Percentiles rank a stretch among this genome's conserved stretches.
Evolutionary conservation across 53 echinoderm and acorn worm genomes (phyloP).

Genomic region (Luidia sarsii): DNA sequence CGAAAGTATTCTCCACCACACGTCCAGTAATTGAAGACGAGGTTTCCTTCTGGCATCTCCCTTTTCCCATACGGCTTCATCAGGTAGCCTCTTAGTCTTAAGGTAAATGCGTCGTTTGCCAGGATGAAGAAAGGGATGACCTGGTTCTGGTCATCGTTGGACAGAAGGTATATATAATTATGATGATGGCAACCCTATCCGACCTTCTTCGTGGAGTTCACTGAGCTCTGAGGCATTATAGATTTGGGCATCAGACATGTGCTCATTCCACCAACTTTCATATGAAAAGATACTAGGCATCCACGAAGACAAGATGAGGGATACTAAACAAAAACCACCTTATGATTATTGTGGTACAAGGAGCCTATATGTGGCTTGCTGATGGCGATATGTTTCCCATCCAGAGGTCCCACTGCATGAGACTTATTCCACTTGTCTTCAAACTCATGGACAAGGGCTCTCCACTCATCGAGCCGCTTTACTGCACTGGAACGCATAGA

Average conservation of each 20-base stretch:
- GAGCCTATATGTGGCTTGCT: slow-evolving; percentile 33
- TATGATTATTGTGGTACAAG: slow-evolving; percentile 51
- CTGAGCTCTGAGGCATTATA: slow-evolving; percentile 50
- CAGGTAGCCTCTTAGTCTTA: neutral
- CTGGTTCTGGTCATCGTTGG: neutral
- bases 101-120: slow-evolving; percentile 1
- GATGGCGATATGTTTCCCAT: slow-evolving; percentile 58
- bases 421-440: slow-evolving; percentile 46
- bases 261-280: slow-evolving; percentile 48
- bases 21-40: too few relatives aligned
- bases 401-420: slow-evolving; percentile 48
- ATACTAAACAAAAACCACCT: too few relatives aligned
- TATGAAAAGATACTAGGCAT: slow-evolving; percentile 56
- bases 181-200: slow-evolving; percentile 55
- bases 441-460: slow-evolving; percentile 36
- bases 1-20: too few relatives aligned
- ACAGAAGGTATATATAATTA: too few relatives aligned
- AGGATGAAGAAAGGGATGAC: slow-evolving; percentile 9
- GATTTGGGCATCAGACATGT: slow-evolving; percentile 38
- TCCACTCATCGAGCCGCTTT: slow-evolving; percentile 30
- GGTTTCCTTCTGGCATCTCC: neutral
- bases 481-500: neutral
- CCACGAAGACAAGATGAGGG: slow-evolving; percentile 45
- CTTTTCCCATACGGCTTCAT: neutral
- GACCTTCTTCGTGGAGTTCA: slow-evolving; percentile 6